These are phyloP conservation scores for Drosophila meridiana DNA, from an alignment of 2,888 invertebrate species.

Conservation along the genomic window DNA sequence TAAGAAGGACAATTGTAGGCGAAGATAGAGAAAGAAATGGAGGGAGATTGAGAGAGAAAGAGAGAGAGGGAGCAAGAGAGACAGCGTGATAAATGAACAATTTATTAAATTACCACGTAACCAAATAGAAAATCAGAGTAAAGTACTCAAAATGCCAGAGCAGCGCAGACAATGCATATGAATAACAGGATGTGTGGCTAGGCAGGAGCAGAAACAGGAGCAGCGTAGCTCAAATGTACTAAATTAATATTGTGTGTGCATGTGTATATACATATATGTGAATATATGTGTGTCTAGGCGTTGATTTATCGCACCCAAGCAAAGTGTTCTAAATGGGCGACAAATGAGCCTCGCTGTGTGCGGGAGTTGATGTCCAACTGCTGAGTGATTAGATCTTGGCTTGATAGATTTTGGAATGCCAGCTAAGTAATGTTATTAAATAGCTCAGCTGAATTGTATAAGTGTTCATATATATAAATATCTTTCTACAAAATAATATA, in stretches of 20 bases:
- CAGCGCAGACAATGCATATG: slow-evolving; percentile 9
- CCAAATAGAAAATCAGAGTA: slow-evolving; percentile 64
- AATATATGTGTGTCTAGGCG: slow-evolving; percentile 18
- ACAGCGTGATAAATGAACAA: slow-evolving; percentile 67
- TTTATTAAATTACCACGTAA: slow-evolving; percentile 73
- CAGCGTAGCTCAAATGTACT: background rate
- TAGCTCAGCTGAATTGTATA: background rate
- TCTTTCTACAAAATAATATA: too few species aligned
- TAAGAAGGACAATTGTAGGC: slow-evolving; percentile 11
- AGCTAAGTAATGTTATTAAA: background rate
- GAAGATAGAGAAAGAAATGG: background rate
- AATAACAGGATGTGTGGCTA: slow-evolving; percentile 21
- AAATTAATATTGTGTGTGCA: background rate
- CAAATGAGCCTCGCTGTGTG: slow-evolving; percentile 25
- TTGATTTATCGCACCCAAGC: slow-evolving; percentile 42
- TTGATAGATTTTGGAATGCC: background rate
- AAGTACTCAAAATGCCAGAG: slow-evolving; percentile 37
- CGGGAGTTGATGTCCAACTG: background rate
- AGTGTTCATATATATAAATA: background rate
- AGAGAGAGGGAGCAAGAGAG: background rate
- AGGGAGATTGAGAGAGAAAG: background rate
- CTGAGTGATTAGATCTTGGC: slow-evolving; percentile 6
- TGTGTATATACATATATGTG: background rate
- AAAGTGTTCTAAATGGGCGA: slow-evolving; percentile 46
- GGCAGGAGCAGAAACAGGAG: background rate